These are phyloP conservation scores for Drosophila stalkeri DNA, from an alignment of 2,888 invertebrate genomes.

Conservation along the genomic window DNA sequence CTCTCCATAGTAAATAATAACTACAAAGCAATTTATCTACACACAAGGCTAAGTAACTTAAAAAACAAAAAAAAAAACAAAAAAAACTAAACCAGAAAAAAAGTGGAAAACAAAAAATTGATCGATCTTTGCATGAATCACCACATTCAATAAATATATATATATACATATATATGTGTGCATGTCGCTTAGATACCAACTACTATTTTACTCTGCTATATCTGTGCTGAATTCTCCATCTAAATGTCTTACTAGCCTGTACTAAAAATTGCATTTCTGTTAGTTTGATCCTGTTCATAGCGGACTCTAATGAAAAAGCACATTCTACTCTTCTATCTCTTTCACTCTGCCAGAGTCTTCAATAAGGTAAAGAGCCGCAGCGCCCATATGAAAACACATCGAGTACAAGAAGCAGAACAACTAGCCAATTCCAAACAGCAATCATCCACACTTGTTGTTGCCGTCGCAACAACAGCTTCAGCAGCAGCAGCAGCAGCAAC, in stretches of 20 bases:
- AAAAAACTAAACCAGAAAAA: neutral
- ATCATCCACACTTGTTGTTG: constrained; percentile 19
- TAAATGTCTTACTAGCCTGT: constrained; percentile 46
- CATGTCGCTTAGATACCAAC: constrained; percentile 42
- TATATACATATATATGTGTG: constrained; percentile 32
- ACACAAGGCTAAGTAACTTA: constrained; percentile 76
- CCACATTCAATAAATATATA: constrained; percentile 19
- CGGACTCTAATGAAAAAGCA: constrained; percentile 43
- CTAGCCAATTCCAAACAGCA: constrained; percentile 56
- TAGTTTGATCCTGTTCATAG: neutral
- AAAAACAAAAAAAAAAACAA: neutral
- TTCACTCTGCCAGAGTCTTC: constrained; percentile 91
- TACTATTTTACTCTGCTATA: constrained; percentile 25
- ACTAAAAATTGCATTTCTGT: constrained; percentile 30
- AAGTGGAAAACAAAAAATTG: constrained; percentile 5
- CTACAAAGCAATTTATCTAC: constrained; percentile 72
- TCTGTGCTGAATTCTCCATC: constrained; percentile 49
- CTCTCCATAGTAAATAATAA: constrained; percentile 69
- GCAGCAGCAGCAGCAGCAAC: constrained; percentile 24
- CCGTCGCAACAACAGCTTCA: constrained; percentile 40
- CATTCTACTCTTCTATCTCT: constrained; percentile 14
- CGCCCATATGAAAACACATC: constrained; percentile 99
- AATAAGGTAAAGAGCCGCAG: constrained; percentile 99
- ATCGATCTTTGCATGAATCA: constrained; percentile 62
- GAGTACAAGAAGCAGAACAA: constrained; percentile 93